Percentiles rank a stretch among this genome's conserved stretches.
phyloP scores from a whole-genome alignment of 1,140 invertebrate genomes.

The Drusus annulatus region DNA sequence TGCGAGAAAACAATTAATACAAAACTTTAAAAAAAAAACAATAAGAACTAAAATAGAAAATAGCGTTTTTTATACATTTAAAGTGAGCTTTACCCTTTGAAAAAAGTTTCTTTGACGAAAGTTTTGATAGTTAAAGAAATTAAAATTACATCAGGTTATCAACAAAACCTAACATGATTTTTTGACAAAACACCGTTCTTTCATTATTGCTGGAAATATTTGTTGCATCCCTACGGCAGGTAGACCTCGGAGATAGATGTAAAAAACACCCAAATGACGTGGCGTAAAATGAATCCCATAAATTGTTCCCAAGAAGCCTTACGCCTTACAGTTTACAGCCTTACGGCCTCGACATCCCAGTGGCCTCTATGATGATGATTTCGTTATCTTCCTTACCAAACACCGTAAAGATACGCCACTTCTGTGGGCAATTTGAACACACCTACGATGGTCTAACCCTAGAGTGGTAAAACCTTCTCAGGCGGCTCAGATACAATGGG shows the following conservation, averaged over 20 bases:
- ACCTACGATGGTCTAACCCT: constrained; percentile 7
- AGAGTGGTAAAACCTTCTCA: not conserved
- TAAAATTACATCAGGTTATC: too few relatives aligned
- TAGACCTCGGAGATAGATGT: not conserved
- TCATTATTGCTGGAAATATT: not conserved
- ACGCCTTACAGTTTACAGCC: not conserved
- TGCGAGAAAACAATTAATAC: too few relatives aligned
- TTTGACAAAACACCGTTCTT: not conserved
- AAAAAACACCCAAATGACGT: constrained; percentile 50
- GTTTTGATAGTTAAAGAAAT: too few relatives aligned
- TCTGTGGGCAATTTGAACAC: constrained; percentile 27
- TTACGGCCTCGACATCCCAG: not conserved
- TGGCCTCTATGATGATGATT: constrained; percentile 36
- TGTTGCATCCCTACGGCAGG: constrained; percentile 8
- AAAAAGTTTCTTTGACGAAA: too few relatives aligned
- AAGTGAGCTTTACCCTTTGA: too few relatives aligned
- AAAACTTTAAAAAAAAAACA: too few relatives aligned
- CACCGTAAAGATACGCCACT: constrained; percentile 40
- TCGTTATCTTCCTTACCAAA: constrained; percentile 38
- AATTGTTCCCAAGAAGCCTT: constrained; percentile 33
- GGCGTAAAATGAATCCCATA: constrained; percentile 56
- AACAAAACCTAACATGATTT: not conserved
- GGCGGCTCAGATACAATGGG: too few relatives aligned
- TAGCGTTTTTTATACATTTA: too few relatives aligned
- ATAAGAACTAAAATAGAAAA: too few relatives aligned